Evolutionary conservation across 2,888 invertebrate species (phyloP).

Genomic region (Stegana nigrithorax): DNA sequence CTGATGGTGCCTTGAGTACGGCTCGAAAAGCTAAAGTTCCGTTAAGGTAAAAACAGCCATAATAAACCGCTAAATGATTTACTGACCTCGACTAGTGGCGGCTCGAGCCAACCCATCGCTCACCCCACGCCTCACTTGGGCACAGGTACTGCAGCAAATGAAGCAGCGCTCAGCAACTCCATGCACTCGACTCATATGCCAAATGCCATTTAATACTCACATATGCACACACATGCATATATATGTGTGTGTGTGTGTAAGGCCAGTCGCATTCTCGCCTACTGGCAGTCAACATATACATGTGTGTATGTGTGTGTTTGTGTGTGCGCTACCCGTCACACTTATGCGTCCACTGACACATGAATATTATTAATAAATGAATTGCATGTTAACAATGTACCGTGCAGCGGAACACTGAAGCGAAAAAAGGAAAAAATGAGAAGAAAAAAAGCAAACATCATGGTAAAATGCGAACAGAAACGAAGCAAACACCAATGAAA

Average conservation of each 20-base stretch:
- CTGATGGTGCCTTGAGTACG: background rate
- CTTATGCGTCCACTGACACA: conserved; percentile 42
- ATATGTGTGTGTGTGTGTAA: no score
- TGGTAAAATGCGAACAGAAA: conserved; percentile 32
- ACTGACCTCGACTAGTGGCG: no score
- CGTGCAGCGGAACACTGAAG: no score
- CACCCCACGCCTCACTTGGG: no score
- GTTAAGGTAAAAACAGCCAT: no score
- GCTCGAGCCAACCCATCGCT: no score
- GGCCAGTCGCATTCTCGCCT: no score
- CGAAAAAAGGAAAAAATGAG: no score
- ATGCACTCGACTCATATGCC: background rate
- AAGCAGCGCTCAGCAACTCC: background rate
- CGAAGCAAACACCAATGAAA: conserved; percentile 33
- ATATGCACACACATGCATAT: no score
- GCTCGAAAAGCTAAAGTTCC: no score
- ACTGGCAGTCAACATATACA: background rate
- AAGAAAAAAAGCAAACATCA: background rate
- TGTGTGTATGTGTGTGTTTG: background rate
- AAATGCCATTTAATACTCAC: background rate
- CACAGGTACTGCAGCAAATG: no score
- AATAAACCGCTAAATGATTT: no score
- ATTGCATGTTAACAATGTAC: conserved; percentile 10
- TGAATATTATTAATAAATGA: conserved; percentile 45
- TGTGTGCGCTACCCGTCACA: background rate